Evolutionary conservation across 2,888 invertebrate genomes (phyloP).

Genomic region (Argyra leucocephala): DNA sequence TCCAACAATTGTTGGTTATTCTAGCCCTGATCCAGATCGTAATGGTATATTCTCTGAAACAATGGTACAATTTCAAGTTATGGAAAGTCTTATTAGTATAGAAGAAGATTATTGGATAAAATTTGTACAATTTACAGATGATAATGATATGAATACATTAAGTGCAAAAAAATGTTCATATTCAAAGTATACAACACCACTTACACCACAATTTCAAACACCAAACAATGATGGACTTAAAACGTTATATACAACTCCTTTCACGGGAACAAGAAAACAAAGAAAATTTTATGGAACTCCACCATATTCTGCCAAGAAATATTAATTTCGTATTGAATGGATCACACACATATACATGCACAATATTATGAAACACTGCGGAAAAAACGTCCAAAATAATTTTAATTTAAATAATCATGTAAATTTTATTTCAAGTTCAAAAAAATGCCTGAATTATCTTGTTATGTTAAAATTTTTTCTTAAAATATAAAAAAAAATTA

Average conservation of each 20-base stretch:
- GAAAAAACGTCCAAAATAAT: not conserved
- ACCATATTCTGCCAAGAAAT: conserved; percentile 32
- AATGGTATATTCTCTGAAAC: conserved; percentile 68
- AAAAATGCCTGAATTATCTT: not conserved
- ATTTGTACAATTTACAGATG: conserved; percentile 29
- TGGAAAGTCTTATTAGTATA: conserved; percentile 60
- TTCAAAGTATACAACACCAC: conserved; percentile 17
- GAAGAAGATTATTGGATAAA: conserved; percentile 64
- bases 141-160: conserved; percentile 22
- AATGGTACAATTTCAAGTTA: conserved; percentile 61
- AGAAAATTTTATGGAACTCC: conserved; percentile 39
- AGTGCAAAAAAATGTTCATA: not conserved
- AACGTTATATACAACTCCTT: conserved; percentile 38
- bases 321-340: not conserved
- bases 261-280: conserved; percentile 37
- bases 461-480: not conserved
- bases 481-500: no score
- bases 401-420: no score
- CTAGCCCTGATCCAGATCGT: conserved; percentile 60
- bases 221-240: conserved; percentile 28
- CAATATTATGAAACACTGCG: not conserved
- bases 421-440: not conserved
- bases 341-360: no score
- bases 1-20: conserved; percentile 88
- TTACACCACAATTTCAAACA: conserved; percentile 25